Conservation (phyloP, 1,140 invertebrate genomes). For the Araneus ventricosus region DNA sequence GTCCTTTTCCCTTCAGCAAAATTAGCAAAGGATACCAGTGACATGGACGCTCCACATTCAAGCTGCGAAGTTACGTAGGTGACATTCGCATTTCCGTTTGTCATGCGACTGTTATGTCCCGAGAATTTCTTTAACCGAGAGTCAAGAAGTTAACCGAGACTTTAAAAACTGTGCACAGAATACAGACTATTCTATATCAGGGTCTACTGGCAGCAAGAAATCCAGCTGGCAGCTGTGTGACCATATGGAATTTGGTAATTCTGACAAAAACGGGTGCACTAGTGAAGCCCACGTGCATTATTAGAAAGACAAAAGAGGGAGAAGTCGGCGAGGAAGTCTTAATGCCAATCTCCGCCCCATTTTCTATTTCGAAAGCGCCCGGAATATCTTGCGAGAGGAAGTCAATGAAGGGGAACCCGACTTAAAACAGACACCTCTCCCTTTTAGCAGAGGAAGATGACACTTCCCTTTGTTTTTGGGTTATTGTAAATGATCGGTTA, state of each 20-base stretch:
- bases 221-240: not conserved
- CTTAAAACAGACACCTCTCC: constrained; percentile 1
- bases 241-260: not conserved
- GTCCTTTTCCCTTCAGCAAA: too few relatives aligned
- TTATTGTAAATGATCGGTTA: not conserved
- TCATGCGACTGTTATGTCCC: too few relatives aligned
- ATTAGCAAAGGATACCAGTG: too few relatives aligned
- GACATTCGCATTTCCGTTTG: too few relatives aligned
- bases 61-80: too few relatives aligned
- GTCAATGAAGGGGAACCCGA: constrained; percentile 45
- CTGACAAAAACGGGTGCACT: not conserved
- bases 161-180: too few relatives aligned
- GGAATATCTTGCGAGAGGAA: constrained; percentile 28
- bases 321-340: not conserved
- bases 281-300: not conserved
- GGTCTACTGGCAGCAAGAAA: not conserved
- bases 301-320: constrained; percentile 5
- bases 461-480: constrained; percentile 8
- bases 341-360: constrained; percentile 8
- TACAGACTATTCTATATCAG: too few relatives aligned
- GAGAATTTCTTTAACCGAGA: too few relatives aligned
- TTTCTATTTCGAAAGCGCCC: constrained; percentile 13
- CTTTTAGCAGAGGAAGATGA: not conserved
- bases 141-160: too few relatives aligned
- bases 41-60: too few relatives aligned